Conservation (phyloP, 2,888 invertebrate species). For the Synergus itoensis region DNA sequence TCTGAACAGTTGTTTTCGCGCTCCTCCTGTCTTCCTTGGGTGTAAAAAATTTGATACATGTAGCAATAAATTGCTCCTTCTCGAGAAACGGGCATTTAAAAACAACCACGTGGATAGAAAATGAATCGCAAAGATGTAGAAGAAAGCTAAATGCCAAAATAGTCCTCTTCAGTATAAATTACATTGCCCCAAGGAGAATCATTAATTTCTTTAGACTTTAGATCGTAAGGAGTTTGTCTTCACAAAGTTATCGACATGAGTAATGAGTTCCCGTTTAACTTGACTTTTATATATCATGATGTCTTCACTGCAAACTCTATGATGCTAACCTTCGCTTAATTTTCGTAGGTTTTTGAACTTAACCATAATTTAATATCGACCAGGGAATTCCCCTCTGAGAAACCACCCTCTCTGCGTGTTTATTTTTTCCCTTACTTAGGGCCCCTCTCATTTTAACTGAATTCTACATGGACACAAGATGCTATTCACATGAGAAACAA, state of each 20-base stretch:
- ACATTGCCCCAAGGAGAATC: neutral
- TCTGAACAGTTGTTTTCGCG: neutral
- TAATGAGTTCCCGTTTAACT: neutral
- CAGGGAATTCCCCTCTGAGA: neutral
- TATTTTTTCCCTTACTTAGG: neutral
- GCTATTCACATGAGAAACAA: neutral
- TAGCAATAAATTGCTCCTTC: neutral
- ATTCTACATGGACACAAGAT: constrained; percentile 9
- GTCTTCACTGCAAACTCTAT: neutral
- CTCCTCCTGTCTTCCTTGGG: neutral
- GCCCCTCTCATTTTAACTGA: constrained; percentile 10
- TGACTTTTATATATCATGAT: constrained; percentile 1
- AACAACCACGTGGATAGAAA: neutral
- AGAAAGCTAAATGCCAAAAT: neutral
- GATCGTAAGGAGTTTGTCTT: neutral
- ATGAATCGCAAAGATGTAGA: neutral
- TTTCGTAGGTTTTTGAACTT: neutral
- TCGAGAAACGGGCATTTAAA: neutral
- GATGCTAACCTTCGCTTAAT: neutral
- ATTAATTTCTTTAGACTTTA: constrained; percentile 22
- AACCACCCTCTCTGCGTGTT: neutral
- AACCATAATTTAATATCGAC: neutral
- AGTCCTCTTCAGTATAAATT: neutral
- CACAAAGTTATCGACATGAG: constrained; percentile 26
- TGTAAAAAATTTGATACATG: neutral